Evolutionary conservation across 2,888 invertebrate genomes (phyloP), one percentile per base, ranked within the genome.

Genomic region (Deilephila porcellus): DNA sequence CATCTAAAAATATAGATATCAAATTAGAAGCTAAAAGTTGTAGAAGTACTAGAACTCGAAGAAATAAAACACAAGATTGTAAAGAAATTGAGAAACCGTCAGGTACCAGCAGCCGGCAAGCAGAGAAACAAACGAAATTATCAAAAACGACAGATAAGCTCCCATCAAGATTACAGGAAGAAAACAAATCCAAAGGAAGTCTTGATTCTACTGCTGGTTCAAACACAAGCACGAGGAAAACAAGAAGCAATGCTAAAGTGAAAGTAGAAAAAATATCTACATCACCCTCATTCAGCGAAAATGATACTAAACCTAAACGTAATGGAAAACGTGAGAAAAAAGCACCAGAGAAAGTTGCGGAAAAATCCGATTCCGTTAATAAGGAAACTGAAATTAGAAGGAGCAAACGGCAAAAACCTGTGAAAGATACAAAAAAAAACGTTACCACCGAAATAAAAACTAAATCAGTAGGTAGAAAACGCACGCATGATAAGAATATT

Each of bases 351-450:
- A 73, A 77, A 67, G 76, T 76, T 14, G 60, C 72, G 70, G 71
- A 72, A 73, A 76, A 77, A 25, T 73, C 74, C 45, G 63, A 53
- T 45, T 63, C 70, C 20, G 19, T 73, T 52, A 76, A 80, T 53
- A 77, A 75, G 20, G 85, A 86, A 76, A 73, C 80, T 25, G 86
- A 86, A 76, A 73, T 90, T 11, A 83, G 92, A 60, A 86, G 92
- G 72, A 93, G 92, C 80, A 88, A 76, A 75, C 83, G 92, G 52
- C 88, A 90, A 32, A 87, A 76, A 74, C 81, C 79, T 4, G 75
- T 75, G 8, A 85, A 85, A 71, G 82, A 82, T 6, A 82, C 82
- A 75, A 81, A 79, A 63, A 81, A 83, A 73, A 77, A 80, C 1
- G 76, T 79, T 63, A 2, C 74, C 77, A 56, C 71, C 70, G 14